phyloP scores from a whole-genome alignment of 2,113 vertebrate genomes.

The Coryphaenoides rupestris region DNA sequence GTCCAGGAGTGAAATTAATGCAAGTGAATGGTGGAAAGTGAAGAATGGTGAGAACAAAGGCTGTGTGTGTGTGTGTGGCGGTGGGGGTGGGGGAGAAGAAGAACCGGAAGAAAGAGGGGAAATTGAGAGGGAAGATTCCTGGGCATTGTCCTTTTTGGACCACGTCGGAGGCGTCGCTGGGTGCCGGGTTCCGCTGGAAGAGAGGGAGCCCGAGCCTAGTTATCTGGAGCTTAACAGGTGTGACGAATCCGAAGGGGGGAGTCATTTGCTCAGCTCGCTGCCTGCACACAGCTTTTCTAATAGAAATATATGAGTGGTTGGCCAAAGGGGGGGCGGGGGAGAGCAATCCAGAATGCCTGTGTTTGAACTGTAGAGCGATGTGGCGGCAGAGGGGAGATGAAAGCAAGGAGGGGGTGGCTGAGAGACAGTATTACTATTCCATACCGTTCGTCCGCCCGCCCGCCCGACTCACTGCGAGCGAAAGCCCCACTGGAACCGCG shows the following conservation, averaged over 20 bases:
- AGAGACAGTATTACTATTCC: slow-evolving; percentile 42
- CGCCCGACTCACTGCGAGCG: slow-evolving; percentile 48
- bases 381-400: slow-evolving; percentile 50
- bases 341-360: slow-evolving; percentile 45
- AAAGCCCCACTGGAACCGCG: slow-evolving; percentile 45
- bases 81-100: background rate
- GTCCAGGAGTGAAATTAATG: slow-evolving; percentile 61
- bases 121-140: no score
- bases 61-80: slow-evolving; percentile 37
- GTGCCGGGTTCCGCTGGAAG: no score
- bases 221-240: slow-evolving; percentile 44
- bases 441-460: slow-evolving; percentile 42
- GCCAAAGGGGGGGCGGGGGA: slow-evolving; percentile 53
- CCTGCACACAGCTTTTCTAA: slow-evolving; percentile 50
- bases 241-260: slow-evolving; percentile 52
- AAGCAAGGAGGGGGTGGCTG: slow-evolving; percentile 35
- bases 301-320: slow-evolving; percentile 61
- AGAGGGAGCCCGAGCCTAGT: no score
- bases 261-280: slow-evolving; percentile 45
- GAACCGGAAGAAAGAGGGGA: no score
- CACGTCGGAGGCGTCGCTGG: no score
- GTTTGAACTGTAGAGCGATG: slow-evolving; percentile 63
- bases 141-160: no score
- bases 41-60: slow-evolving; percentile 36
- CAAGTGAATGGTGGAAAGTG: slow-evolving; percentile 19